These are phyloP conservation scores for Myiotriccus ornatus DNA, from an alignment of 2,797 vertebrate genomes.

Conservation along the genomic window DNA sequence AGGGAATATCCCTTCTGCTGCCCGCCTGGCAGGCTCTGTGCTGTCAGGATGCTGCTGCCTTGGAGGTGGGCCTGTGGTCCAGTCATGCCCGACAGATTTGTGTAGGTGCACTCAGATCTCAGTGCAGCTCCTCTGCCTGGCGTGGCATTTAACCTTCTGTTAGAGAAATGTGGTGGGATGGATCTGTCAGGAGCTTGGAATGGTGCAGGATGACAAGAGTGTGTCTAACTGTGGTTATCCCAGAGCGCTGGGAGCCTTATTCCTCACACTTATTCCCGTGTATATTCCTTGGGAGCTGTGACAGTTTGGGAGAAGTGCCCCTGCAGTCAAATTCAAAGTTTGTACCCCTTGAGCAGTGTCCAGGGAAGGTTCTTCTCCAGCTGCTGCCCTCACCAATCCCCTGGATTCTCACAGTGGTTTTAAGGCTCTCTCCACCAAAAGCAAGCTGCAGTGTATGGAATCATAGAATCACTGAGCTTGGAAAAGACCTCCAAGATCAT, in stretches of 20 bases:
- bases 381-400: not conserved
- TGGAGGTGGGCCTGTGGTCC: not conserved
- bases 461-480: rapidly evolving
- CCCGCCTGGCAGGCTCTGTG: not conserved
- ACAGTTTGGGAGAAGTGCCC: not conserved
- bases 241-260: not conserved
- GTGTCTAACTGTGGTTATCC: not conserved
- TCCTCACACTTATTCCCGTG: not conserved
- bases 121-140: conserved; percentile 13
- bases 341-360: not conserved
- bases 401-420: not conserved
- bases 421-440: not conserved
- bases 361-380: not conserved
- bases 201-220: not conserved
- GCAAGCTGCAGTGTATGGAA: not conserved
- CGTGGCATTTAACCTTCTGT: conserved; percentile 39
- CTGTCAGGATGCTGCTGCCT: not conserved
- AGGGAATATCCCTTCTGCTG: not conserved
- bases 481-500: not conserved
- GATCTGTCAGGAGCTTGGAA: conserved; percentile 19
- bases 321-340: not conserved
- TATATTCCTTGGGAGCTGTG: not conserved
- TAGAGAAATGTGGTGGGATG: not conserved
- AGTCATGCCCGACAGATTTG: conserved; percentile 21
- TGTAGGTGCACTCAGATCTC: not conserved